Evolutionary conservation across 2,888 invertebrate species (phyloP).

Genomic region (Caprella mutica): DNA sequence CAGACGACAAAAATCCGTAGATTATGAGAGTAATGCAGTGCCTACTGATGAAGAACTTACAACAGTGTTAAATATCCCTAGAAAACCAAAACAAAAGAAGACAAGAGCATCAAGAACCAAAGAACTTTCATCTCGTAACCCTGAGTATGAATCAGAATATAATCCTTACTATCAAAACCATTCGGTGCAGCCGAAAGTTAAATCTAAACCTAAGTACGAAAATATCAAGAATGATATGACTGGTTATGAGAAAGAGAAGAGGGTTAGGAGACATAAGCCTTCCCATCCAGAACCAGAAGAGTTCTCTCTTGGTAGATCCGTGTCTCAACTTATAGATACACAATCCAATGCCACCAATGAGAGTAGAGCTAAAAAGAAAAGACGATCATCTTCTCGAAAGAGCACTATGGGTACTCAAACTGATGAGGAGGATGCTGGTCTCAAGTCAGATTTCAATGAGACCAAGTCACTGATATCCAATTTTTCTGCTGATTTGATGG

Average conservation of each 20-base stretch:
- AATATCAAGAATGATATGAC: neutral
- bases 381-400: neutral
- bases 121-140: neutral
- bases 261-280: neutral
- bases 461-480: neutral
- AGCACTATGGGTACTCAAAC: slow-evolving; percentile 2
- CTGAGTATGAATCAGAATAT: neutral
- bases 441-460: neutral
- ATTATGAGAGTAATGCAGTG: neutral
- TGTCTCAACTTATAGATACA: slow-evolving; percentile 1
- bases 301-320: neutral
- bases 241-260: neutral
- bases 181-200: no score
- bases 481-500: neutral
- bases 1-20: neutral
- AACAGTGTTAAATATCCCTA: no score
- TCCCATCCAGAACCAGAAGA: neutral
- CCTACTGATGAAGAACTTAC: slow-evolving; percentile 6
- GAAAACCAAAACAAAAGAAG: neutral
- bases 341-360: neutral
- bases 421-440: neutral
- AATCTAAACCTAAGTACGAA: neutral
- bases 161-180: no score
- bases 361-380: neutral
- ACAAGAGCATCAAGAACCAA: neutral